Evolutionary conservation across 2,797 vertebrate genomes (phyloP).

Genomic region (Artibeus jamaicensis): DNA sequence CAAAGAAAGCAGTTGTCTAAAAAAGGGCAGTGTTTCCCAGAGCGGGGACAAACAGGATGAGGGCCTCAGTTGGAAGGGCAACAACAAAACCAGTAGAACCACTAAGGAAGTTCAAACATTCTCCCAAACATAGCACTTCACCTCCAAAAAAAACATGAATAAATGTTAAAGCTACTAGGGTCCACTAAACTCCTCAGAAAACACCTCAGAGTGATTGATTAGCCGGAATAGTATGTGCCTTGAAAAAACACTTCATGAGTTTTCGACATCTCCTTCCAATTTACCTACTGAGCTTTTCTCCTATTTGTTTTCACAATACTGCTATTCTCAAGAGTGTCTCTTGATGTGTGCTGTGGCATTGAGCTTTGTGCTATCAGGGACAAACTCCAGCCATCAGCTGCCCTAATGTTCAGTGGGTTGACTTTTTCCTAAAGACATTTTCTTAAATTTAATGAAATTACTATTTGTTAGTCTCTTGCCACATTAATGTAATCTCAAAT

Average conservation of each 20-base stretch:
- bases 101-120: not conserved
- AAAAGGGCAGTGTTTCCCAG: not conserved
- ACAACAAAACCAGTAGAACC: not conserved
- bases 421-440: not conserved
- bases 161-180: not conserved
- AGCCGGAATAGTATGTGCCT: not conserved
- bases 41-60: not conserved
- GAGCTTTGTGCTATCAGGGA: not conserved
- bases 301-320: not conserved
- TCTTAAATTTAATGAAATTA: not conserved
- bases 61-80: not conserved
- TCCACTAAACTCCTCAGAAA: not conserved
- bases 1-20: constrained; percentile 2
- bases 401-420: not conserved
- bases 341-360: not conserved
- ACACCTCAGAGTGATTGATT: not conserved
- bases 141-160: not conserved
- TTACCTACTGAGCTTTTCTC: not conserved
- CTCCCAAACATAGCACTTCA: not conserved
- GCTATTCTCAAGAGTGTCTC: not conserved
- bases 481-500: not conserved
- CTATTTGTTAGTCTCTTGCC: not conserved
- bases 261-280: not conserved
- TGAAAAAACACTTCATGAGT: not conserved
- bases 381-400: not conserved